Evolutionary conservation across 1,140 invertebrate genomes (phyloP), one percentile per base, ranked within the genome.

Genomic region (Phortica variegata): DNA sequence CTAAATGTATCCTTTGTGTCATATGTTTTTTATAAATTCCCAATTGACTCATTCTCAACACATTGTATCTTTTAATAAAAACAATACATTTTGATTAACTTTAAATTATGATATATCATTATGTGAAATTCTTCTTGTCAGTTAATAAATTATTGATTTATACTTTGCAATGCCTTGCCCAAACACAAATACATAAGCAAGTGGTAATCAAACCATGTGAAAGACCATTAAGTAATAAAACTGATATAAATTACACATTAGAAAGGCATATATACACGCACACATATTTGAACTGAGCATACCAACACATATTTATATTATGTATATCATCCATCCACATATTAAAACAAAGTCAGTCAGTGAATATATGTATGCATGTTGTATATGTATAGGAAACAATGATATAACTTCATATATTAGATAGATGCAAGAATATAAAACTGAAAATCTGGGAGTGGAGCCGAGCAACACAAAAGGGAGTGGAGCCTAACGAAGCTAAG

Each of bases 351-450:
- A 26, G 23, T 26, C n/a, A n/a, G 23, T 26, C 5, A 34, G 13
- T 38, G 36, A 12, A 15, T 38, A 18, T 38, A 19, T 38, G 36
- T 43, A 34, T 21, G 33, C 26, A 43, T 26, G 23, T 6, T n/a
- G 10, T 26, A 10, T 26, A 10, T 26, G 23, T 26, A 26, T 26
- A 26, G 23, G 36, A 49, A 46, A 65, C 51, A 60, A 63, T 66
- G 54, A 63, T 63, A 68, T 68, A 63, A 63, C 63, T 63, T 66
- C 68, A 63, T 68, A 60, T 60, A 60, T 58, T 60, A 60, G 60
- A 57, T 66, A 63, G 60, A 68, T 49, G 32, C 59, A 66, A 56
- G 53, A 36, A 47, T 8, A 34, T 15, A 6, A 36, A 36, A 36
- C 12, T 16, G 12, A 10, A 21, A 45, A 10, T 36, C 12, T 39